phyloP scores from a whole-genome alignment of 2,888 invertebrate genomes.

The Stenichneumon culpator region DNA sequence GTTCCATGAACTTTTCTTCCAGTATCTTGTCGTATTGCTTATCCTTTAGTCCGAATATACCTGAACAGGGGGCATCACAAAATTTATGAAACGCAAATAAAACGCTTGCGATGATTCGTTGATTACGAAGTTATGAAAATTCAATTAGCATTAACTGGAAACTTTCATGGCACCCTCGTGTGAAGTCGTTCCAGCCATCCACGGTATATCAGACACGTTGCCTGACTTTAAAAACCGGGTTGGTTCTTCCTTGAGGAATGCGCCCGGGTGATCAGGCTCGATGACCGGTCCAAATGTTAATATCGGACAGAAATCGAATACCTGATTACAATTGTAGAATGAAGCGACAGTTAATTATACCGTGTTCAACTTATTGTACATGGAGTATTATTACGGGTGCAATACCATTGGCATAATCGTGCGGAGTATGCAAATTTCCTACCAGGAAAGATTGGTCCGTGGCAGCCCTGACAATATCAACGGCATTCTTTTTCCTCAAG shows the following conservation, averaged over 20 bases:
- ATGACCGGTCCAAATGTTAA: conserved; percentile 92
- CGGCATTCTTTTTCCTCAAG: conserved; percentile 87
- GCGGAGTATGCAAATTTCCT: conserved; percentile 68
- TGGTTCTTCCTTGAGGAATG: conserved; percentile 90
- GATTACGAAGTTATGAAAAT: background rate
- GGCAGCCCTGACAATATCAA: conserved; percentile 87
- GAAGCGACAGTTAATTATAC: background rate
- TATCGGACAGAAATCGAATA: conserved; percentile 92
- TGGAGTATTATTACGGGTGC: background rate
- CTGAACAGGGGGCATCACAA: conserved; percentile 63
- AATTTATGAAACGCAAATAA: background rate
- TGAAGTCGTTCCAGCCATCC: conserved; percentile 91
- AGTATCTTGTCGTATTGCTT: conserved; percentile 86
- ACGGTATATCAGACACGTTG: conserved; percentile 87
- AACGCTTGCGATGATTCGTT: background rate
- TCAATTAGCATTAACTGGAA: conserved; percentile 85
- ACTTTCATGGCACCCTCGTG: conserved; percentile 91
- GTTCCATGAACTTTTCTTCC: conserved; percentile 86
- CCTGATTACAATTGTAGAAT: conserved; percentile 83
- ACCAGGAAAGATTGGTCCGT: conserved; percentile 89
- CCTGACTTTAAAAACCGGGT: conserved; percentile 85
- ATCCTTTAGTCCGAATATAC: conserved; percentile 82
- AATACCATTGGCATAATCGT: background rate
- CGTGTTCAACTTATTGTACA: background rate
- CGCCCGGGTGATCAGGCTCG: conserved; percentile 89